Base-by-base conservation (phyloP, 2,888 invertebrate species). In the Buathra laborator region DNA sequence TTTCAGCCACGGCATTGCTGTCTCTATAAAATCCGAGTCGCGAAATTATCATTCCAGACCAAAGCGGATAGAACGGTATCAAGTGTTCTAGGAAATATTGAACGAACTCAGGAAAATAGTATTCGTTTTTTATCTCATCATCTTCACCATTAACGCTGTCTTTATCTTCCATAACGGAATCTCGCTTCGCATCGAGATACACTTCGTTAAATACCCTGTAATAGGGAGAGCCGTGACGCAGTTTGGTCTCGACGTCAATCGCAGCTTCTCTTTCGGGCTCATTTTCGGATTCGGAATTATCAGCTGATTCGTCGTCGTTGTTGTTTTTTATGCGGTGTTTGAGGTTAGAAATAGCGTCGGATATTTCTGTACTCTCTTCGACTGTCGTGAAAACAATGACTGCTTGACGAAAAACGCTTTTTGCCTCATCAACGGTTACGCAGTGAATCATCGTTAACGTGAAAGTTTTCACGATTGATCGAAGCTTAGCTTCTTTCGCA, bases 1-100 rank as follows among this genome's bases (percentile, higher is more conserved):
- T 81, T 74, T 86, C 83, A 2, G 67, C 81, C 0, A 74, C 19
- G 0, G 83, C 86, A 46, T 83, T 86, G 3, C 79, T 79, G 59
- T 83, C 81, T 51, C 86, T 19, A 3, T 44, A 19, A 1, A 81
- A 16, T 4, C 43, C 62, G 29, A 85, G 76, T 14, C 32, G 32
- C n/a, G n/a, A 43, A 43, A 85, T 62, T 3, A 67, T 59, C n/a
- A 85, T 19, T 3, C 81, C 85, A 12, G 77, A 81, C 85, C 78
- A 85, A 9, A 81, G 43, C 9, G 81, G 77, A 48, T 62, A 81
- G 24, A 62, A 74, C 43, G 78, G 85, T 10, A 68, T n/a, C 4
- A 85, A n/a, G 44, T 81, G 71, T 62, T 67, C 32, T 12, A 85
- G 14, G 3, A 77, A 43, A 43, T 85, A 81, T 16, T 51, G 3